Percentiles rank a stretch among this genome's conserved stretches.
Evolutionary conservation across 2,113 vertebrate genomes (phyloP).

Genomic region (Vanacampus margaritifer): DNA sequence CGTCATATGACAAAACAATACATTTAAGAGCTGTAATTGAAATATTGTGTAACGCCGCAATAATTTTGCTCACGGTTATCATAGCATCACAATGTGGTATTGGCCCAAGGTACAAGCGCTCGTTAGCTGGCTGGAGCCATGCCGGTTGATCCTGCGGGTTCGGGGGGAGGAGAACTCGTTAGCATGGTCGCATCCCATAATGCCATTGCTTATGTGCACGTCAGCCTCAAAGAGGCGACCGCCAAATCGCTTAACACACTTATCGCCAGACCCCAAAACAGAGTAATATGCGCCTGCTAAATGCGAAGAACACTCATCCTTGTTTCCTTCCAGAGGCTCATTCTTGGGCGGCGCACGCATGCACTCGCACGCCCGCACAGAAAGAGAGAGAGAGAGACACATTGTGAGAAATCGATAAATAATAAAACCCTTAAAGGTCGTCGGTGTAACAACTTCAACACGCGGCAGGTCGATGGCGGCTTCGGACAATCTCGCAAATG

Average conservation of each 20-base stretch:
- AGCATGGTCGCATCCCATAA: constrained; percentile 22
- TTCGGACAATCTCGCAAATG: constrained; percentile 14
- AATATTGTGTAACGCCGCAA: background rate
- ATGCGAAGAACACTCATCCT: constrained; percentile 11
- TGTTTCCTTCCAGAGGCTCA: constrained; percentile 5
- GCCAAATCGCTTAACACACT: constrained; percentile 36
- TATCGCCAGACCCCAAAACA: constrained; percentile 32
- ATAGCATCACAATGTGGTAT: background rate
- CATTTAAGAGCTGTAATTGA: background rate
- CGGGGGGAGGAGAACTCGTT: constrained; percentile 20
- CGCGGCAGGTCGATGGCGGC: background rate
- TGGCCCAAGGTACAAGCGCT: background rate
- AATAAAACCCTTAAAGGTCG: constrained; percentile 16
- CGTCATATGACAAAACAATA: too few relatives aligned
- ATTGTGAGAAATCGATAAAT: constrained; percentile 26
- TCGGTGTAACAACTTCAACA: constrained; percentile 17
- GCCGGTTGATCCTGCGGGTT: constrained; percentile 19
- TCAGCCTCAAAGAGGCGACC: constrained; percentile 42
- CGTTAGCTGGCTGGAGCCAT: background rate
- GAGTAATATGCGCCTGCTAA: constrained; percentile 8
- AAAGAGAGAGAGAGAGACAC: background rate
- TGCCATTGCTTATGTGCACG: constrained; percentile 43
- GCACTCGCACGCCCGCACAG: background rate
- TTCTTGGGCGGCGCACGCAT: background rate
- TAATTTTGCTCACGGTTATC: background rate